These are phyloP conservation scores for Entomyzon cyanotis DNA, from an alignment of 2,113 vertebrate genomes.

Conservation along the genomic window DNA sequence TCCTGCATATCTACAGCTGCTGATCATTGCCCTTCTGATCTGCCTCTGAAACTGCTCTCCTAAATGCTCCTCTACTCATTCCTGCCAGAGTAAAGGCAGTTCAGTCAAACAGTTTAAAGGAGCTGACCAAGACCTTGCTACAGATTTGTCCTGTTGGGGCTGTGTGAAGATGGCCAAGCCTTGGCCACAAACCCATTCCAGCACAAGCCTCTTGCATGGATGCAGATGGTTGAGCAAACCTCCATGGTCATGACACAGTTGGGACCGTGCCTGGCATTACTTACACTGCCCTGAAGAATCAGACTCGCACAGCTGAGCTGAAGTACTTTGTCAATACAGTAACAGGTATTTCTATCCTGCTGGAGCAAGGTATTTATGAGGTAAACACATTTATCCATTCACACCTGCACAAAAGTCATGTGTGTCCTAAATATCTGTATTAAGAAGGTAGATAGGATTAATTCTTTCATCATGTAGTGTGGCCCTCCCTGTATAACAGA, in stretches of 20 bases:
- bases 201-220: not conserved
- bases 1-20: not conserved
- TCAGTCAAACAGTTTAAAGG: not conserved
- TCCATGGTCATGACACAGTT: not conserved
- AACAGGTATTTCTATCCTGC: not conserved
- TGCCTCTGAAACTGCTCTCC: not conserved
- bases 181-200: not conserved
- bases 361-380: not conserved
- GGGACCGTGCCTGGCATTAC: not conserved
- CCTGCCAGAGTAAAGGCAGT: not conserved
- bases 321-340: not conserved
- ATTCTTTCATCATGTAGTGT: not conserved
- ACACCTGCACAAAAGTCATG: not conserved
- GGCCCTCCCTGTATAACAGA: not conserved
- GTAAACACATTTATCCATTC: not conserved
- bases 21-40: not conserved
- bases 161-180: not conserved
- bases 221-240: not conserved
- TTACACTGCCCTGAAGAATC: not conserved
- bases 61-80: not conserved
- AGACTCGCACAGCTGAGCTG: not conserved
- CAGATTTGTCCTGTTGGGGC: not conserved
- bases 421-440: not conserved
- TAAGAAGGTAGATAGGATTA: not conserved
- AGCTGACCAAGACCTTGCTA: not conserved